Evolutionary conservation across 2,113 vertebrate species (phyloP), one percentile per base, ranked within the genome.

Genomic region (Notarius quadriscutis): DNA sequence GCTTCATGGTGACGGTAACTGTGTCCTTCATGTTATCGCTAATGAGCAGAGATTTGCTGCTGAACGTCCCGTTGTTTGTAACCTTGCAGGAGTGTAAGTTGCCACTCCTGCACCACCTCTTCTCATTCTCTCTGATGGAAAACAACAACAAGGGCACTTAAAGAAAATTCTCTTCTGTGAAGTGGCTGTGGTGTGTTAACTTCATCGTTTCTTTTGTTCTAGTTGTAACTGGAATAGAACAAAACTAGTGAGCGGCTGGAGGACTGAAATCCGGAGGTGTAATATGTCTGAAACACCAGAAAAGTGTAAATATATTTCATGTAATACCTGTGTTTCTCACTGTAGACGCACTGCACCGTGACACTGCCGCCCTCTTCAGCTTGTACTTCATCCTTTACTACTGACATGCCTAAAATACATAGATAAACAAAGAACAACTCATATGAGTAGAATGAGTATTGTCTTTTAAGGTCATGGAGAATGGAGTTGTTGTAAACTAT

Each of bases 61-160:
- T 85, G 86, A 92, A 93, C 69, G 71, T 90, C 67, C 92, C 93
- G 0, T 91, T 91, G 67, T 84, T 91, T 0, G 93, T 92, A 83
- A 34, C n/a, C 86, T 85, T 63, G 83, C 95, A 96, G 88, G 93
- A 93, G 88, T 87, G 89, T 90, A 22, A 67, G 88, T 92, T 85
- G 30, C 94, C 95, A 30, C 92, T 95, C 41, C 93, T 89, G 88
- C 95, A 96, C 95, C 95, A 96, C 57, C 86, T 94, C 92, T 96
- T 96, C 63, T 91, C 89, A 86, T 87, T 93, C 7, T 82, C 75
- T 87, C 95, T 96, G 92, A 91, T 8, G 30, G 1, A 84, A 71
- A 60, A 67, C 81, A 89, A 79, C 82, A 75, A n/a, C 86, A 72
- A 72, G 87, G 91, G 79, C 88, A 81, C 57, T 7, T 12, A 87